These are phyloP conservation scores for Paralichthys olivaceus DNA, from an alignment of 2,113 vertebrate genomes.

Conservation along the genomic window DNA sequence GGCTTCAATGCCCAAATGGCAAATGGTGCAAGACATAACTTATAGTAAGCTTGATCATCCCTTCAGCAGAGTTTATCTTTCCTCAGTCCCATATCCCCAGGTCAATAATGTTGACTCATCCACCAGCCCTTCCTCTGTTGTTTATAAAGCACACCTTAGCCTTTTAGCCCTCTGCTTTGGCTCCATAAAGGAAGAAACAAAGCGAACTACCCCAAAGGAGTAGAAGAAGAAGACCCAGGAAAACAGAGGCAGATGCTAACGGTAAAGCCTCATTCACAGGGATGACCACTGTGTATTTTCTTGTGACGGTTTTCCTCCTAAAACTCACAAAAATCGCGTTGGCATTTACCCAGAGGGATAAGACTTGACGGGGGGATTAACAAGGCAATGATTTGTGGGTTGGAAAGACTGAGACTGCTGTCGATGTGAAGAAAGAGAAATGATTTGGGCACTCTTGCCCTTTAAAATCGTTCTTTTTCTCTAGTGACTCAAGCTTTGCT, in stretches of 20 bases:
- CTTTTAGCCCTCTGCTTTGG: conserved; percentile 60
- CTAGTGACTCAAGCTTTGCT: conserved; percentile 31
- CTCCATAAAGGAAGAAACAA: conserved; percentile 45
- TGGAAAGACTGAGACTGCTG: conserved; percentile 32
- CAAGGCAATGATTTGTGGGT: conserved; percentile 53
- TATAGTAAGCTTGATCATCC: conserved; percentile 68
- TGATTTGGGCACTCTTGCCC: conserved; percentile 41
- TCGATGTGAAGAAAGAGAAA: conserved; percentile 34
- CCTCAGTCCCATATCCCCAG: conserved; percentile 54
- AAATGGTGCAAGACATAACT: conserved; percentile 66
- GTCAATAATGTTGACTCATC: conserved; percentile 75
- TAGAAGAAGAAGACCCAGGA: conserved; percentile 20
- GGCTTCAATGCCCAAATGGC: conserved; percentile 58
- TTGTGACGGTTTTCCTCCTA: conserved; percentile 8
- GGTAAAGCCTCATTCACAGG: conserved; percentile 26
- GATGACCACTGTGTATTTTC: conserved; percentile 21
- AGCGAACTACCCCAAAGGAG: conserved; percentile 46
- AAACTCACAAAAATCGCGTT: conserved; percentile 32
- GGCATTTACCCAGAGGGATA: conserved; percentile 53
- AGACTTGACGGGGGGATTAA: conserved; percentile 54
- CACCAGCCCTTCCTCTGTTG: conserved; percentile 41
- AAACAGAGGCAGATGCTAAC: conserved; percentile 24
- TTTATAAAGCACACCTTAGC: conserved; percentile 60
- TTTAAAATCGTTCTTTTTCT: conserved; percentile 51
- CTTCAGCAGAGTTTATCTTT: conserved; percentile 69